A percentile compares a stretch with the other conserved stretches of the same genome.
Conservation (phyloP, 1,140 invertebrate genomes). For the Lasioglossum baleicum region DNA sequence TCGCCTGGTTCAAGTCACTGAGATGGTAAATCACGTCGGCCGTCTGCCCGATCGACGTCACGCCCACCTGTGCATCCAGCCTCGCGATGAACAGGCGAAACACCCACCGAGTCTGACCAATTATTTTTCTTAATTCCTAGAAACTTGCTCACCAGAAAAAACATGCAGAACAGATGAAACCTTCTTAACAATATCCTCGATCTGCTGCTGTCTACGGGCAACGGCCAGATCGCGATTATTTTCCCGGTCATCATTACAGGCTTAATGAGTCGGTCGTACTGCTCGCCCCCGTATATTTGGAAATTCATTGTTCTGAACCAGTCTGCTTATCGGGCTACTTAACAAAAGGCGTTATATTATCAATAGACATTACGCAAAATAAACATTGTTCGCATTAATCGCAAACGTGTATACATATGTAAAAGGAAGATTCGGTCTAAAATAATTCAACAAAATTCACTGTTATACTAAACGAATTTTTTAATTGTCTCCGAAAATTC, state of each 20-base stretch:
- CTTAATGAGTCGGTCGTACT: constrained; percentile 61
- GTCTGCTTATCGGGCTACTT: too few relatives aligned
- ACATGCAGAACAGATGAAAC: constrained; percentile 38
- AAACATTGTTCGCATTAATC: too few relatives aligned
- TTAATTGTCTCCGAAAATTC: too few relatives aligned
- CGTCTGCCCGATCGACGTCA: constrained; percentile 18
- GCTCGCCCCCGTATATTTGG: not conserved
- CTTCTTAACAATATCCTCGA: not conserved
- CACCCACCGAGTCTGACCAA: too few relatives aligned
- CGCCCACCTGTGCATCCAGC: constrained; percentile 8
- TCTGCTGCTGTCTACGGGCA: constrained; percentile 17
- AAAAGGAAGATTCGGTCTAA: too few relatives aligned
- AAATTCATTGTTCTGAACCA: constrained; percentile 2
- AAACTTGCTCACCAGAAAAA: constrained; percentile 24
- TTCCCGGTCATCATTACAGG: constrained; percentile 45
- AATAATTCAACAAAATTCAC: too few relatives aligned
- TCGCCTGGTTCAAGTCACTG: constrained; percentile 62
- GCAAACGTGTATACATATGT: too few relatives aligned
- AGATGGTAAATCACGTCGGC: constrained; percentile 51
- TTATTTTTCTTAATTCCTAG: too few relatives aligned
- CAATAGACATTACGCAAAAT: too few relatives aligned
- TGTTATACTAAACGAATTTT: too few relatives aligned
- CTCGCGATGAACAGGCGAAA: too few relatives aligned
- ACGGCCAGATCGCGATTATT: constrained; percentile 61
- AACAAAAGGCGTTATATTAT: too few relatives aligned